phyloP scores from a whole-genome alignment of 2,888 invertebrate species.

The Sturmia bella region DNA sequence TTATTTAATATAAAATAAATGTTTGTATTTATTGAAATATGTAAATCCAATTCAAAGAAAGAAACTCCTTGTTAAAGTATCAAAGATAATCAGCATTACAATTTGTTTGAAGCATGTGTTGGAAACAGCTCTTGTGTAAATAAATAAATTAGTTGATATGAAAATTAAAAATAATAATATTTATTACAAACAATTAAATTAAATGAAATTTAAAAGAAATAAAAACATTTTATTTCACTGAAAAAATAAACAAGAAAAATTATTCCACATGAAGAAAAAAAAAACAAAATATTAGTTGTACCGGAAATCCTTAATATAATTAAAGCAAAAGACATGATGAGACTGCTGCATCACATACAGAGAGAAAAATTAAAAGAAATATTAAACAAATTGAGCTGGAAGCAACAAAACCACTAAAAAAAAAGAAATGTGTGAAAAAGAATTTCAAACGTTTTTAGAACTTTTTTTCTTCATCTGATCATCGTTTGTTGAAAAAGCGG shows the following conservation, averaged over 20 bases:
- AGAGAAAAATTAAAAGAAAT: constrained; percentile 15
- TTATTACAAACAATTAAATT: constrained; percentile 67
- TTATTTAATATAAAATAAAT: constrained; percentile 24
- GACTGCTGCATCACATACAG: constrained; percentile 56
- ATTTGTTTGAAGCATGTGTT: background rate
- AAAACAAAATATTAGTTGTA: constrained; percentile 35
- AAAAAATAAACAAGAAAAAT: background rate
- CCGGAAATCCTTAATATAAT: constrained; percentile 68
- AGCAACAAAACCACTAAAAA: constrained; percentile 59
- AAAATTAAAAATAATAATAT: constrained; percentile 54
- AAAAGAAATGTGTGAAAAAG: constrained; percentile 55
- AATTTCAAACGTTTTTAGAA: constrained; percentile 50
- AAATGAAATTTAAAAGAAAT: constrained; percentile 41
- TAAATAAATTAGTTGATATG: constrained; percentile 28
- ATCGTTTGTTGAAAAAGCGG: constrained; percentile 43
- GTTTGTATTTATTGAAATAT: constrained; percentile 53
- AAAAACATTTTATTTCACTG: constrained; percentile 31
- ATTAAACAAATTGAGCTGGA: constrained; percentile 35
- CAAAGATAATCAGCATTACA: constrained; percentile 14
- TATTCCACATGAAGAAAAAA: background rate
- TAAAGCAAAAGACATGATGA: constrained; percentile 59
- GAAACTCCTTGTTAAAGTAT: constrained; percentile 51
- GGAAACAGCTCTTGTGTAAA: constrained; percentile 26
- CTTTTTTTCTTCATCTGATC: background rate
- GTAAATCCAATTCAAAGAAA: constrained; percentile 26